phyloP scores from a whole-genome alignment of 2,113 vertebrate genomes.

The Haemorhous mexicanus region DNA sequence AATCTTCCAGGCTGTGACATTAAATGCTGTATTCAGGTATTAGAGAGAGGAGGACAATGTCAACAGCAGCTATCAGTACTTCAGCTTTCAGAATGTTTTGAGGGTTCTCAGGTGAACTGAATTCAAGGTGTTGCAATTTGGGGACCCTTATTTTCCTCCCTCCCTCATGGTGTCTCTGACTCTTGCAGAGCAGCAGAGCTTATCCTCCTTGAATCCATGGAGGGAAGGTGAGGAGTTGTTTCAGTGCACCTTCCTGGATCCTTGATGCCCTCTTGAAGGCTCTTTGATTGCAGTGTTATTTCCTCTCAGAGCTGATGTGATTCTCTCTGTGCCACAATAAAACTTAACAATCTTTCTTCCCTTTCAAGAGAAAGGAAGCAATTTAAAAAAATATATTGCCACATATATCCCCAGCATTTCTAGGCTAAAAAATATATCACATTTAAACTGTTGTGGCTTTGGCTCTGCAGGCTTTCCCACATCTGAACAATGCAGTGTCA shows the following conservation, averaged over 20 bases:
- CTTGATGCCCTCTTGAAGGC: background rate
- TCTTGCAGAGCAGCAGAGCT: background rate
- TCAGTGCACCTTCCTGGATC: background rate
- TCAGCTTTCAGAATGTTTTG: background rate
- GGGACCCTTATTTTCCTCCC: background rate
- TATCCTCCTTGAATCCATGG: fast-evolving
- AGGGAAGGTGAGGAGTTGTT: background rate
- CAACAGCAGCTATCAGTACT: background rate
- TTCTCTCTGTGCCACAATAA: slow-evolving; percentile 20
- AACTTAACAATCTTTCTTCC: slow-evolving; percentile 33
- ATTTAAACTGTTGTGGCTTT: background rate
- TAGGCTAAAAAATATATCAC: background rate
- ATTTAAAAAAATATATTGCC: background rate
- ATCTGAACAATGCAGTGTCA: background rate
- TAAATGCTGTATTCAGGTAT: background rate
- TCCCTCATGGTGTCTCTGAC: background rate
- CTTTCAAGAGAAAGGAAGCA: slow-evolving; percentile 19
- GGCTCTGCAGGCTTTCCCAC: background rate
- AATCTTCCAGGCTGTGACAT: background rate
- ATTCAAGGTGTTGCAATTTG: background rate
- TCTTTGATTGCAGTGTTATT: slow-evolving; percentile 10
- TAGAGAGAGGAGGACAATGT: background rate
- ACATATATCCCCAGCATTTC: background rate
- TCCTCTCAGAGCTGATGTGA: background rate
- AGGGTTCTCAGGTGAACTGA: background rate